Base-by-base conservation (phyloP, 2,797 vertebrate species). In the Pantherophis vulpinus region DNA sequence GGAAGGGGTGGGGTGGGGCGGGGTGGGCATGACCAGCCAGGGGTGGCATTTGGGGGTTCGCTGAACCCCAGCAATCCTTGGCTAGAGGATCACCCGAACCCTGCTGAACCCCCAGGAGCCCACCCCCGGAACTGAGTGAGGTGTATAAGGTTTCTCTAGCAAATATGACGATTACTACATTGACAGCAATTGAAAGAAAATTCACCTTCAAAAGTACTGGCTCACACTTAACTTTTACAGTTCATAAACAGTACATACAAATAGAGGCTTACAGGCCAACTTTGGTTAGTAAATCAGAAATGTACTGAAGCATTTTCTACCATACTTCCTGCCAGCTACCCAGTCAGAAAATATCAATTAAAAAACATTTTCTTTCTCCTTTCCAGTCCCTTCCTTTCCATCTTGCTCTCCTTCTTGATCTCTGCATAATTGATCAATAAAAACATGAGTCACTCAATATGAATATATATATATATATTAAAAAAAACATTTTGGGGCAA, bases 151-250 rank as follows among this genome's bases (percentile, higher is more conserved):
- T 90, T 54, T 86, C 32, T 66, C 70, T 29, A 86, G 2, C 54
- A 90, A 90, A 90, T 93, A 63, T 70, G 51, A 86, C 86, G 16
- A 93, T 90, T 63, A 58, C 58, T 56, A 56, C 59, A 55, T 25
- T 93, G 32, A 55, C 59, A 87, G 59, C 88, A 90, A 56, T 66
- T 55, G 74, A 59, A 3, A 60, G 18, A 8, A 27, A 54, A 63
- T 66, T 56, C 51, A 90, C 47, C 6, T 66, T 29, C 54, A 55
- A 12, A 88, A 55, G 27, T 5, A 59, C n/a, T 20, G 42, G 8
- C 14, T 61, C 3, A 37, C 88, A 20, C 90, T 88, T 60, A 27
- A 37, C 27, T 59, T 20, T 89, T 47, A 86, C 12, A 51, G 59
- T 23, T 74, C 23, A 55, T n/a, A 86, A 93, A 86, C 23, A 66